Evolutionary conservation across 1,140 invertebrate species (phyloP), one percentile per base, ranked within the genome.

Genomic region (Leucophenga varia): DNA sequence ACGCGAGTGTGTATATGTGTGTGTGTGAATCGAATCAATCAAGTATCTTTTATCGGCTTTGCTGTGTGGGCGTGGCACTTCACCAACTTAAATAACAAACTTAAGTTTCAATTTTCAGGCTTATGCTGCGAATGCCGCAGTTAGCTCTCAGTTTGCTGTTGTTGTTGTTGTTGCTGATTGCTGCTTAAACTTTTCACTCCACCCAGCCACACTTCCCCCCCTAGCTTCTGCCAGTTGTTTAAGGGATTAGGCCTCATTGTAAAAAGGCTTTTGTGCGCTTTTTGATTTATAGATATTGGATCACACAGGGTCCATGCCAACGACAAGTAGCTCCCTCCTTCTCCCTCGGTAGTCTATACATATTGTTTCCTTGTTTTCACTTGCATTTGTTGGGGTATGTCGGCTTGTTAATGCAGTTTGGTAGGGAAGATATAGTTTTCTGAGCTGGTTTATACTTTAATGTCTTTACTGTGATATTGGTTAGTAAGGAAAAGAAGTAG

Each of bases 251-350:
- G 47, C 44, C 31, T 53, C 50, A 56, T 63, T 59, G 60, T 47
- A 48, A 56, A 54, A 47, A 52, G 5, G 49, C 55, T 51, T 59
- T 63, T 63, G 60, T 64, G 32, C 52, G 54, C 54, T 44, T 59
- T 64, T 59, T 64, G 60, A 64, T 64, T 64, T 64, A 64, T 60
- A 64, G 61, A 64, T 64, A 57, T 60, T 59, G 60, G 47, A 64
- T 64, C 60, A 59, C 45, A 47, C 55, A 43, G 38, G 21, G 25
- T 43, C 35, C 35, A 12, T 10, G 16, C 21, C 43, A 28, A 22
- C 45, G 19, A 22, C 30, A 51, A 37, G 22, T 30, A 3, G 13
- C 20, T n/a, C n/a, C n/a, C n/a, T n/a, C n/a, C n/a, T n/a, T n/a
- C n/a, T n/a, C n/a, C n/a, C n/a, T n/a, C n/a, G n/a, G n/a, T n/a